Percentiles rank a stretch among this genome's conserved stretches.
Evolutionary conservation across 2,797 vertebrate genomes (phyloP).

Genomic region (Ambastaia sidthimunki): DNA sequence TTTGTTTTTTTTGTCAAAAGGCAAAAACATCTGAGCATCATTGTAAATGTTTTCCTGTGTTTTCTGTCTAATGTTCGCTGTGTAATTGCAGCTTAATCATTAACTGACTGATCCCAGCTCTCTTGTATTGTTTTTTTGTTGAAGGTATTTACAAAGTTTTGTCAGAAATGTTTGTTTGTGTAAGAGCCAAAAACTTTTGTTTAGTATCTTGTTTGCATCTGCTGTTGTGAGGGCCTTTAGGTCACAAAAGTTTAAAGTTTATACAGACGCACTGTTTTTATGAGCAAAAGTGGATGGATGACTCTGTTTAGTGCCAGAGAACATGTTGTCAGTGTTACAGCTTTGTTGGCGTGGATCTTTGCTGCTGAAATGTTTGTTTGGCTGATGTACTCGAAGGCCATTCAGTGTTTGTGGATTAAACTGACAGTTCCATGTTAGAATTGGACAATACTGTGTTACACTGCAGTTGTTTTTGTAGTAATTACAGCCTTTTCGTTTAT

Average conservation of each 20-base stretch:
- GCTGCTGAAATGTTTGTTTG: slow-evolving; percentile 5
- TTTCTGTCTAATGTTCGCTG: background rate
- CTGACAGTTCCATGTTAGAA: background rate
- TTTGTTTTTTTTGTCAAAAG: too few species aligned
- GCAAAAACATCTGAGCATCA: background rate
- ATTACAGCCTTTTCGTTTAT: background rate
- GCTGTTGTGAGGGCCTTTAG: background rate
- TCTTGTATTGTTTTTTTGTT: background rate
- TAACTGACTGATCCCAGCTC: background rate
- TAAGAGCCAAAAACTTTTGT: background rate
- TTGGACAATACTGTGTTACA: background rate
- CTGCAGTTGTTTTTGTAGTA: background rate
- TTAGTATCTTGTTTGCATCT: background rate
- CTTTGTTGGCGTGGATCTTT: slow-evolving; percentile 16
- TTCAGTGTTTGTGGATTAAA: background rate
- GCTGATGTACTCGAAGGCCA: too few species aligned
- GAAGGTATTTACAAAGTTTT: background rate
- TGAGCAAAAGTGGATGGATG: slow-evolving; percentile 3
- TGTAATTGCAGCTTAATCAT: background rate
- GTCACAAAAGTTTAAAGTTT: background rate
- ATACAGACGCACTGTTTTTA: background rate
- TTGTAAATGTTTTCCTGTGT: background rate
- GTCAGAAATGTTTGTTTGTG: background rate
- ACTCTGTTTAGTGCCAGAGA: background rate
- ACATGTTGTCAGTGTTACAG: background rate